Conservation (phyloP, 1,140 invertebrate genomes). For the Frieseomelitta varia region DNA sequence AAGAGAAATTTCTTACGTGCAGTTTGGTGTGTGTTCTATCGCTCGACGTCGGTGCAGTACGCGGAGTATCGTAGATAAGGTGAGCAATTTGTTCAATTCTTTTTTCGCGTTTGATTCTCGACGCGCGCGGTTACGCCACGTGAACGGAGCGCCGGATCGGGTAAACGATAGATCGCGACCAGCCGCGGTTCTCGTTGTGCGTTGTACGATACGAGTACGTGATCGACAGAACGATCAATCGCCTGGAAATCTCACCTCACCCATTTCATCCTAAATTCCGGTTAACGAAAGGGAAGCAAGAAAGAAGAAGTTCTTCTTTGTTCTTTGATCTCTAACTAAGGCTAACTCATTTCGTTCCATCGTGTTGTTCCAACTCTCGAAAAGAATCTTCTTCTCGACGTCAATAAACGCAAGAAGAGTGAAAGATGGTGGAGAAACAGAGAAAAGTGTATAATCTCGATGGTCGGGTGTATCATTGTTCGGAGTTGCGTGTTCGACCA, state of each 20-base stretch:
- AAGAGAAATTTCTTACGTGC: slow-evolving; percentile 55
- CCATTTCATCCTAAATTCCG: neutral
- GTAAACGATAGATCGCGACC: no score
- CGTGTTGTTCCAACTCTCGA: neutral
- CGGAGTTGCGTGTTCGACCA: slow-evolving; percentile 1
- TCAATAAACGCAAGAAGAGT: neutral
- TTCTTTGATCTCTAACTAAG: no score
- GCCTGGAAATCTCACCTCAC: neutral
- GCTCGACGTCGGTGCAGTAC: slow-evolving; percentile 40
- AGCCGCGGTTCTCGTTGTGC: neutral
- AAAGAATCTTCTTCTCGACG: slow-evolving; percentile 17
- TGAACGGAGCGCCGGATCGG: slow-evolving; percentile 19
- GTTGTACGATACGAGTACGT: neutral
- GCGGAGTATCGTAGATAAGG: slow-evolving; percentile 40
- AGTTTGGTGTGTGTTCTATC: slow-evolving; percentile 60
- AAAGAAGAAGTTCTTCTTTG: neutral
- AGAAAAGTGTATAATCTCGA: slow-evolving; percentile 3
- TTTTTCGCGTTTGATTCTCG: neutral
- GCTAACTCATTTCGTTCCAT: no score
- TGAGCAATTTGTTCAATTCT: slow-evolving; percentile 40
- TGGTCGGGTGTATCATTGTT: slow-evolving; percentile 36
- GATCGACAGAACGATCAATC: neutral
- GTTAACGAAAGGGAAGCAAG: neutral
- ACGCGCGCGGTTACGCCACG: slow-evolving; percentile 4
- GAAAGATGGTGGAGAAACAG: no score